These are phyloP conservation scores for Orchesellides sinensis DNA, from an alignment of 2,888 invertebrate genomes.

Conservation along the genomic window DNA sequence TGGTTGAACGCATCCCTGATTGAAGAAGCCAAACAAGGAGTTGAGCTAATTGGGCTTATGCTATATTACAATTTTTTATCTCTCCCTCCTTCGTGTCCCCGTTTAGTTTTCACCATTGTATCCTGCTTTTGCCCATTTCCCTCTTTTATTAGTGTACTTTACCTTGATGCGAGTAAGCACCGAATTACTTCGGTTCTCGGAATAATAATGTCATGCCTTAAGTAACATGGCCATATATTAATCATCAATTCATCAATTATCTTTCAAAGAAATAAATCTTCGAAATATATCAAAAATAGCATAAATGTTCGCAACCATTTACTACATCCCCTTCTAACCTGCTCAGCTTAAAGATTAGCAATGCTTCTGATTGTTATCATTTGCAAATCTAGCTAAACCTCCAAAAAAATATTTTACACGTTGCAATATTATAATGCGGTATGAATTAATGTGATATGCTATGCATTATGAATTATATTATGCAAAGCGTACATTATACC, in stretches of 20 bases:
- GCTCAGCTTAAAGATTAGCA: too few relatives aligned
- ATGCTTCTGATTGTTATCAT: too few relatives aligned
- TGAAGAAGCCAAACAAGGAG: slow-evolving; percentile 35
- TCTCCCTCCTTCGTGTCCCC: too few relatives aligned
- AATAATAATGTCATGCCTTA: too few relatives aligned
- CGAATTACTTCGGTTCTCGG: background rate
- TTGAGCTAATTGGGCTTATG: slow-evolving; percentile 43
- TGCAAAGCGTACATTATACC: background rate
- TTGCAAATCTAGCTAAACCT: too few relatives aligned
- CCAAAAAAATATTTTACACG: too few relatives aligned
- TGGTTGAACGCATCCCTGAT: background rate
- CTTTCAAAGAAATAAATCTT: background rate
- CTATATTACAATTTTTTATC: slow-evolving; percentile 6
- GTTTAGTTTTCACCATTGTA: background rate
- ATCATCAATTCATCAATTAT: background rate
- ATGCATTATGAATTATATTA: background rate
- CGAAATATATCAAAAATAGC: background rate
- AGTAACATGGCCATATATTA: too few relatives aligned
- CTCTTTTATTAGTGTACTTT: background rate
- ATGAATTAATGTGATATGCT: too few relatives aligned
- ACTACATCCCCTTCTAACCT: too few relatives aligned
- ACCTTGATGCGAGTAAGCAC: background rate
- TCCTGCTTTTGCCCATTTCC: background rate
- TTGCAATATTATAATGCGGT: too few relatives aligned
- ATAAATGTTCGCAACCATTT: too few relatives aligned